phyloP scores from a whole-genome alignment of 1,140 invertebrate genomes.

The Cephus cinctus region DNA sequence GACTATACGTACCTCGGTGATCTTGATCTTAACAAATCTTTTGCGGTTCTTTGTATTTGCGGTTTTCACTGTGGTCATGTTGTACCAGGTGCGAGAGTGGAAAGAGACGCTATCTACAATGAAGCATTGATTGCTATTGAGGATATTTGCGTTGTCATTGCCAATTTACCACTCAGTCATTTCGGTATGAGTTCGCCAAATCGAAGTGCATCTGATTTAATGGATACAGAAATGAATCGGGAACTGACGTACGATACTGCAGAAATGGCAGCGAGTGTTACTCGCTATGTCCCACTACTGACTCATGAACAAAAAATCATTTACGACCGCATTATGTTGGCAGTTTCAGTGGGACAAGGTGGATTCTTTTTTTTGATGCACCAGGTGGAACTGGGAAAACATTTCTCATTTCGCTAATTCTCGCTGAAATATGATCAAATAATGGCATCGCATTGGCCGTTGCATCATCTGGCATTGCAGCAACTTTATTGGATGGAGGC shows the following conservation, averaged over 20 bases:
- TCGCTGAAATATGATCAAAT: constrained; percentile 24
- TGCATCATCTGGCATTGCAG: constrained; percentile 53
- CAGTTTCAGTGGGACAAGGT: constrained; percentile 8
- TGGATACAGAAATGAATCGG: constrained; percentile 14
- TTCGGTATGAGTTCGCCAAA: constrained; percentile 26
- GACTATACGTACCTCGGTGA: no score
- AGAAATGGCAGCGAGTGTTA: constrained; percentile 19
- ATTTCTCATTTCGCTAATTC: constrained; percentile 36
- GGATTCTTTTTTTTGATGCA: constrained; percentile 29
- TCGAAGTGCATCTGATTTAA: constrained; percentile 16
- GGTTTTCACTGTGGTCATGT: no score
- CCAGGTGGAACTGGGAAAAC: constrained; percentile 23
- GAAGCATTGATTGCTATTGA: constrained; percentile 27
- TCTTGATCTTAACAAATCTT: no score
- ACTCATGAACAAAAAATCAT: constrained; percentile 19
- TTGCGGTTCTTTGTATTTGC: no score
- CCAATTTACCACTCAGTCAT: constrained; percentile 26
- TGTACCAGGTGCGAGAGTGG: no score
- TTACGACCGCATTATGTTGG: constrained; percentile 23
- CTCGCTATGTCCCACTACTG: constrained; percentile 18
- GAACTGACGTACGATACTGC: background rate
- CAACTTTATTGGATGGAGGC: constrained; percentile 49
- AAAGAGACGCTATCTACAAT: no score
- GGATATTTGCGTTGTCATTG: constrained; percentile 25
- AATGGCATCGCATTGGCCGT: constrained; percentile 38